Conservation (phyloP, 2,797 vertebrate species). For the Lophius americanus region DNA sequence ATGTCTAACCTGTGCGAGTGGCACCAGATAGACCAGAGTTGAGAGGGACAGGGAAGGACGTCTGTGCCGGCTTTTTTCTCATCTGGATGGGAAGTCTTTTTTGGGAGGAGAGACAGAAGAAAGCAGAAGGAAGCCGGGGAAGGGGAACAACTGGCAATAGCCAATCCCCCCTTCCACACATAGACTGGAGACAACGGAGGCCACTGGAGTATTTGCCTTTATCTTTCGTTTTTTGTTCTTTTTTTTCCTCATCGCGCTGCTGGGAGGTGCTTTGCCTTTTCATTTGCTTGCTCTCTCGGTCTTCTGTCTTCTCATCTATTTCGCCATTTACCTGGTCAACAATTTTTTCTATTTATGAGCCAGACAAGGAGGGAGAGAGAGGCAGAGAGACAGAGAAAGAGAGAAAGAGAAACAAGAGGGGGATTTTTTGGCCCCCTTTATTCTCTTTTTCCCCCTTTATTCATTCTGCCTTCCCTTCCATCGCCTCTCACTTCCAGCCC, state of each 20-base stretch:
- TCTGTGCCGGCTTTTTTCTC: conserved; percentile 67
- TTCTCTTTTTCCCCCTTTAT: conserved; percentile 53
- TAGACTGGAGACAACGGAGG: conserved; percentile 81
- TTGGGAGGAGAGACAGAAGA: conserved; percentile 76
- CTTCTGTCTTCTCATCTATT: conserved; percentile 84
- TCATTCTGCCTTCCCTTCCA: conserved; percentile 60
- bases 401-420: conserved; percentile 70
- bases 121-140: conserved; percentile 76
- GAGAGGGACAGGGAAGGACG: conserved; percentile 62
- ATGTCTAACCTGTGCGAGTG: conserved; percentile 80
- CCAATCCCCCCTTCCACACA: conserved; percentile 77
- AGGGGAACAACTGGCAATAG: conserved; percentile 77
- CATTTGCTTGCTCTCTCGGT: conserved; percentile 81
- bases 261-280: conserved; percentile 83
- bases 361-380: conserved; percentile 71
- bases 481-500: conserved; percentile 66
- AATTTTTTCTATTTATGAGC: conserved; percentile 83
- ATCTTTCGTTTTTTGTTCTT: conserved; percentile 85
- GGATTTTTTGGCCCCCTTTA: conserved; percentile 61
- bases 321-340: conserved; percentile 85
- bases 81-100: conserved; percentile 82
- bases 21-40: conserved; percentile 65
- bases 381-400: conserved; percentile 69
- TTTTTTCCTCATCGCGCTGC: conserved; percentile 83
- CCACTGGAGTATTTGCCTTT: conserved; percentile 83